Evolutionary conservation across 2,888 invertebrate species (phyloP), one percentile per base, ranked within the genome.

Genomic region (Drosophila prolongata): DNA sequence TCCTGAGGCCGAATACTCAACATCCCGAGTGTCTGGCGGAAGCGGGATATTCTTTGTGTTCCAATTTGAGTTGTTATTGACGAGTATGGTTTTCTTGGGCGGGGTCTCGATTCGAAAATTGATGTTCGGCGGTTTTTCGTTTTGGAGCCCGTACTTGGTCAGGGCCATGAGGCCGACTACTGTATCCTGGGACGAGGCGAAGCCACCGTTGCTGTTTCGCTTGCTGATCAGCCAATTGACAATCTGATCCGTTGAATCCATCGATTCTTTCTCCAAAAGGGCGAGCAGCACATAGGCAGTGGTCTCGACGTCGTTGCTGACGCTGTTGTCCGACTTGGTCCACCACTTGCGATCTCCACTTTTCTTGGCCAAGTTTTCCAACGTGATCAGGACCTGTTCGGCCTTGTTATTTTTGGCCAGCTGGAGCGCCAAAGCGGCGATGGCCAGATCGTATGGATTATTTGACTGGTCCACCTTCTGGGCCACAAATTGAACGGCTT

Each of bases 281-380:
- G 97, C 95, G 62, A 98, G 93, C 64, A 99, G 93, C 0, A 95
- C 96, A 92, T 98, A 99, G 0, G 98, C 95, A 0, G 98, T 98
- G 78, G 97, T 96, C 91, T 97, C 97, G 3, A 98, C 93, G 78
- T 91, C 90, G 1, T 96, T 94, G 37, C 96, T 95, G 66, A 94
- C 9, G 6, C 52, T 14, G 11, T 89, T 84, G 49, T 92, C 87
- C 0, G 92, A 90, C 73, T 95, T 95, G 50, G 95, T 95, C 98
- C 97, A 98, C 95, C 96, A 97, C 84, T 95, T 95, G 80, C 94
- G 93, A 40, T 95, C 95, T 10, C 77, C 93, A 54, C 93, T 91
- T 40, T 62, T 54, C 13, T 93, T 94, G 3, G 93, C 92, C 75
- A 93, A 91, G 66, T 90, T 90, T 70, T 94, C 93, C 77, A 94